Evolutionary conservation across 1,140 invertebrate genomes (phyloP).

Genomic region (Calliopsis andreniformis): DNA sequence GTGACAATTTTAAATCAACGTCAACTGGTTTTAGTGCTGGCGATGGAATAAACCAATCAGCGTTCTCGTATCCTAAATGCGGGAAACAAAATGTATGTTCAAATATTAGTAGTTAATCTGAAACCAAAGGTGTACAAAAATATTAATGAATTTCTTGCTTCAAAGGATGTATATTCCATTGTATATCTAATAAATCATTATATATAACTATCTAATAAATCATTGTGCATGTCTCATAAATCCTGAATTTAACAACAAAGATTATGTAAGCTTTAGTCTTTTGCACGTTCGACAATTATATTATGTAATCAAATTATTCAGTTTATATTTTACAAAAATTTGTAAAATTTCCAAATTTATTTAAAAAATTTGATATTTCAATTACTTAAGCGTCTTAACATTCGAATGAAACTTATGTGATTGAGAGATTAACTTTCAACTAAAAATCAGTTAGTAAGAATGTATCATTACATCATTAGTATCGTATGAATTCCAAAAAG

Average conservation of each 20-base stretch:
- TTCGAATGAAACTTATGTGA: no score
- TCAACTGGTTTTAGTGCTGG: slow-evolving; percentile 89
- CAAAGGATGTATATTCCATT: background rate
- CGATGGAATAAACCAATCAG: slow-evolving; percentile 95
- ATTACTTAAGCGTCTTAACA: no score
- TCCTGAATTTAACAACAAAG: background rate
- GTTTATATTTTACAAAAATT: no score
- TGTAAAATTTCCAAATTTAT: no score
- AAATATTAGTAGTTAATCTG: background rate
- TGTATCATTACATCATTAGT: no score
- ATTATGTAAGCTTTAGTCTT: background rate
- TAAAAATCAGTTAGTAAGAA: no score
- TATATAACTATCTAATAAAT: no score
- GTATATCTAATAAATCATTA: background rate
- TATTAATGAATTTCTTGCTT: background rate
- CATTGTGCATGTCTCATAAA: no score
- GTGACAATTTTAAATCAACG: slow-evolving; percentile 91
- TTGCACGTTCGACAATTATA: background rate
- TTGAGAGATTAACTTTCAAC: no score
- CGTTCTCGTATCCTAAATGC: slow-evolving; percentile 92
- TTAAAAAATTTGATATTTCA: no score
- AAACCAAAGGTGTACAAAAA: background rate
- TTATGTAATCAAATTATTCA: no score
- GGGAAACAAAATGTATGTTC: slow-evolving; percentile 12
- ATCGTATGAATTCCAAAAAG: no score